phyloP scores from a whole-genome alignment of 2,797 vertebrate genomes.

The Enteromius argenteus region DNA sequence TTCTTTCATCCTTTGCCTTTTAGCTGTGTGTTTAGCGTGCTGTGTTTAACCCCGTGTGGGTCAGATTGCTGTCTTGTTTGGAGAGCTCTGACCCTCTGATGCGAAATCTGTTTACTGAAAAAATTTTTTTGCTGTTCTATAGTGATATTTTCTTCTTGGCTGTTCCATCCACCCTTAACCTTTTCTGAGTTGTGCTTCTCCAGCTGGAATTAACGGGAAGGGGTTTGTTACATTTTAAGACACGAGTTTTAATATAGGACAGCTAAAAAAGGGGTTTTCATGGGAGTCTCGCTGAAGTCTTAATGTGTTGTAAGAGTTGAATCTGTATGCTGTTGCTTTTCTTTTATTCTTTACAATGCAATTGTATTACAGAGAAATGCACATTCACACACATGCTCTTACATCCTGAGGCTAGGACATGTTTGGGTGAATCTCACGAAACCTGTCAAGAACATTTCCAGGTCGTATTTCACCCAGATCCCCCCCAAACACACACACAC shows the following conservation, averaged over 20 bases:
- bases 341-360: slow-evolving; percentile 61
- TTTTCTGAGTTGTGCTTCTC: slow-evolving; percentile 63
- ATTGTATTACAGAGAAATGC: slow-evolving; percentile 65
- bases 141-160: slow-evolving; percentile 46
- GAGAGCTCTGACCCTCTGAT: neutral
- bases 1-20: slow-evolving; percentile 53
- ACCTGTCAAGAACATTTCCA: slow-evolving; percentile 15
- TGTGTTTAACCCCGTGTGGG: neutral
- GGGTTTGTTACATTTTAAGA: slow-evolving; percentile 51
- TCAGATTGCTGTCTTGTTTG: neutral
- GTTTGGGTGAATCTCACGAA: slow-evolving; percentile 3
- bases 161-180: slow-evolving; percentile 59
- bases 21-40: slow-evolving; percentile 44
- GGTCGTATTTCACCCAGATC: neutral
- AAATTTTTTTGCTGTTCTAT: slow-evolving; percentile 13
- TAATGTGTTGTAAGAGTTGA: slow-evolving; percentile 49
- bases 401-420: slow-evolving; percentile 18
- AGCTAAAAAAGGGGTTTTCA: slow-evolving; percentile 12
- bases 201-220: slow-evolving; percentile 44
- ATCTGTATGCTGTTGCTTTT: slow-evolving; percentile 50
- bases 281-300: slow-evolving; percentile 33
- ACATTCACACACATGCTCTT: slow-evolving; percentile 50
- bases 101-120: slow-evolving; percentile 12
- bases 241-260: slow-evolving; percentile 56
- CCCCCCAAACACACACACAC: neutral